These are phyloP conservation scores for Nipponacmea schrenckii DNA, from an alignment of 2,888 invertebrate species.

Conservation along the genomic window DNA sequence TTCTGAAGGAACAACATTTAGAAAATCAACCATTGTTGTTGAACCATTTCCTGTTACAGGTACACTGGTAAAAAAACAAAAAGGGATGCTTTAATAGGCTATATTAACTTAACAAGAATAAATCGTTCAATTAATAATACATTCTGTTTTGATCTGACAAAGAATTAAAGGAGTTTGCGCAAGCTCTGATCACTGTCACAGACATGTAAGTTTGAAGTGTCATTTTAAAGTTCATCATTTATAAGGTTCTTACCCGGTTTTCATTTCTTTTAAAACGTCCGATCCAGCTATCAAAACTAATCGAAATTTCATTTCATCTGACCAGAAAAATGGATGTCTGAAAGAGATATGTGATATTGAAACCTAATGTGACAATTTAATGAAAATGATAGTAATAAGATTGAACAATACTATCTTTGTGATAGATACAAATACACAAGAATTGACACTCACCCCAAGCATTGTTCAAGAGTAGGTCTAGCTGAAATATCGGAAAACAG, in stretches of 20 bases:
- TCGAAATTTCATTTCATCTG: slow-evolving; percentile 52
- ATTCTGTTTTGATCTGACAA: no score
- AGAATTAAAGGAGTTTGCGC: no score
- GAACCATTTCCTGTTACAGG: slow-evolving; percentile 41
- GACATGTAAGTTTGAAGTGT: no score
- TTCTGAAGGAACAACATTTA: slow-evolving; percentile 40
- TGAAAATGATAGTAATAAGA: no score
- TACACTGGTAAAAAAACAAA: slow-evolving; percentile 28
- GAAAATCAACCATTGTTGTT: slow-evolving; percentile 51
- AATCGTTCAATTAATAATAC: no score
- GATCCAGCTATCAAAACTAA: slow-evolving; percentile 56
- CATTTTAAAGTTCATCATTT: no score
- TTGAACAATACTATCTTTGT: no score
- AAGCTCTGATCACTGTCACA: no score
- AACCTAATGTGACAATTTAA: no score
- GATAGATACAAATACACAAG: no score
- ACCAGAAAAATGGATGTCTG: slow-evolving; percentile 64
- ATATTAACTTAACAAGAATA: no score
- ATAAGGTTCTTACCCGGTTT: slow-evolving; percentile 49
- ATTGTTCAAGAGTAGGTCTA: slow-evolving; percentile 39
- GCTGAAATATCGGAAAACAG: slow-evolving; percentile 39
- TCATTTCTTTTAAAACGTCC: slow-evolving; percentile 53
- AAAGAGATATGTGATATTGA: slow-evolving; percentile 17
- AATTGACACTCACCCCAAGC: slow-evolving; percentile 34
- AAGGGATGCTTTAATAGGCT: no score